Percentiles rank a stretch among this genome's conserved stretches.
Conservation (phyloP, 2,113 vertebrate genomes). For the Alouatta palliata region DNA sequence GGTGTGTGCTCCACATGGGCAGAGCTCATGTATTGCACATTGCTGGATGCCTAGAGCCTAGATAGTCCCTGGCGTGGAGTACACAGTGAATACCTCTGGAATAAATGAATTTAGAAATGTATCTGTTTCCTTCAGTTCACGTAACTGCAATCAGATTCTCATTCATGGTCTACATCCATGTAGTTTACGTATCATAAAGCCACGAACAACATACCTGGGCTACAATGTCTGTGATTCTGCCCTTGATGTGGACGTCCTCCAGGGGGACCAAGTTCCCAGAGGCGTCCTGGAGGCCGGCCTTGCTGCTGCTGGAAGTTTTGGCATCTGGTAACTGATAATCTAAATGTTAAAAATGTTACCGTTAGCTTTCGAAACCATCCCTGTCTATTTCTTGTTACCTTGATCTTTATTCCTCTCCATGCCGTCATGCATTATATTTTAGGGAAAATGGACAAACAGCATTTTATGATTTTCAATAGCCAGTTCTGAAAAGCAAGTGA, state of each 20-base stretch:
- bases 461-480: neutral
- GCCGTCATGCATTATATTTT: neutral
- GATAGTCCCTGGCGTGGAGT: neutral
- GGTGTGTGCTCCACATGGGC: neutral
- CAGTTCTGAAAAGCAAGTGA: neutral
- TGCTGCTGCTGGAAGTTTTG: slow-evolving; percentile 75
- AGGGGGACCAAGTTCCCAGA: slow-evolving; percentile 86
- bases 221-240: slow-evolving; percentile 88
- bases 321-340: slow-evolving; percentile 69
- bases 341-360: slow-evolving; percentile 47
- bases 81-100: neutral
- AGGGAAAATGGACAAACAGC: neutral
- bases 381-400: neutral
- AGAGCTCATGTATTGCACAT: neutral
- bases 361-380: neutral
- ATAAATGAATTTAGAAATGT: neutral
- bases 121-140: neutral
- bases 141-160: neutral
- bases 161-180: neutral
- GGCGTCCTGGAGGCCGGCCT: slow-evolving; percentile 85
- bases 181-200: neutral
- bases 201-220: slow-evolving; percentile 84
- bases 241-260: slow-evolving; percentile 87
- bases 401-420: neutral
- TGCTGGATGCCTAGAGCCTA: neutral